These are phyloP conservation scores for Psilanteris sp. DNA, from an alignment of 1,140 invertebrate genomes.

Conservation along the genomic window DNA sequence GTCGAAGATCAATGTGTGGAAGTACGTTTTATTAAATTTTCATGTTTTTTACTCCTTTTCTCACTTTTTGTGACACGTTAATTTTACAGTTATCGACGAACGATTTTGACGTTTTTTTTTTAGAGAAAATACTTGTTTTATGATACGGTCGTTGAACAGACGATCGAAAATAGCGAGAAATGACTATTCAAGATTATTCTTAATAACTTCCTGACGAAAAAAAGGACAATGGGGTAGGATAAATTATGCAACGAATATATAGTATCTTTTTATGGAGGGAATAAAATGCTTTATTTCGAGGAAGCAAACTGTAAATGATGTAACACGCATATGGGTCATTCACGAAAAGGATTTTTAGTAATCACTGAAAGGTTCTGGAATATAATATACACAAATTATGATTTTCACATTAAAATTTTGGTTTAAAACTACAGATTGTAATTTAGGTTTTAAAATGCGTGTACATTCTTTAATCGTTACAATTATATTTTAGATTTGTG, in stretches of 20 bases:
- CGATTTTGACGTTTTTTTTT: neutral
- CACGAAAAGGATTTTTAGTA: too few relatives aligned
- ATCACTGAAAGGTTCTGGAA: too few relatives aligned
- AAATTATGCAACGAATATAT: conserved; percentile 45
- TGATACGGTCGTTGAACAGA: neutral
- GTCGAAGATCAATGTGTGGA: conserved; percentile 22
- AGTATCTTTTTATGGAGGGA: conserved; percentile 18
- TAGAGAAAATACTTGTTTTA: conserved; percentile 34
- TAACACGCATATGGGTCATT: conserved; percentile 24
- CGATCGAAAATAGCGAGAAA: conserved; percentile 38
- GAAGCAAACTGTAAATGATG: conserved; percentile 29
- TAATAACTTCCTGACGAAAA: conserved; percentile 48
- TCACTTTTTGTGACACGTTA: neutral
- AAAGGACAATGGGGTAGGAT: conserved; percentile 23
- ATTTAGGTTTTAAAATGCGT: too few relatives aligned
- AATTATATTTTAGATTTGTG: too few relatives aligned
- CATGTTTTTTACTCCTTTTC: neutral
- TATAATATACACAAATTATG: too few relatives aligned
- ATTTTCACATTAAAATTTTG: too few relatives aligned
- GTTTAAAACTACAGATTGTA: too few relatives aligned
- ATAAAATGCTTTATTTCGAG: conserved; percentile 37
- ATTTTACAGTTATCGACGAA: conserved; percentile 34
- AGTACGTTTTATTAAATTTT: conserved; percentile 10
- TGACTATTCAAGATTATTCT: conserved; percentile 8
- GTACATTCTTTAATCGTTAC: too few relatives aligned